Evolutionary conservation across 2,113 vertebrate species (phyloP).

Genomic region (Chaenogobius annularis): DNA sequence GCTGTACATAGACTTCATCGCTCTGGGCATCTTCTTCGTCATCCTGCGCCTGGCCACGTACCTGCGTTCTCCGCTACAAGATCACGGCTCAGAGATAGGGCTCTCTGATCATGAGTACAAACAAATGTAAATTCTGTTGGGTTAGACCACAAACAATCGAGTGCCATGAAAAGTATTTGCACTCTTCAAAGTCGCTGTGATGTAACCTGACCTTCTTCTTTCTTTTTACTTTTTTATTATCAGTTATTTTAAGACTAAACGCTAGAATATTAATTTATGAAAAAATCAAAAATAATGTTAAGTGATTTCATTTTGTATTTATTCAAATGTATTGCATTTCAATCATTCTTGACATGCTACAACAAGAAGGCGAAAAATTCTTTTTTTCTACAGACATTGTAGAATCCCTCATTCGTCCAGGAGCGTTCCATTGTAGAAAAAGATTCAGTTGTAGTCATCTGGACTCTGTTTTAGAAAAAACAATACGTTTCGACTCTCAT

Average conservation of each 20-base stretch:
- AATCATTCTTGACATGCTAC: neutral
- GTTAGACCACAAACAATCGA: neutral
- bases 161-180: neutral
- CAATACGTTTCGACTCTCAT: no score
- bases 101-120: conserved; percentile 17
- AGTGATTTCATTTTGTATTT: neutral
- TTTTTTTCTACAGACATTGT: neutral
- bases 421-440: no score
- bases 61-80: conserved; percentile 90
- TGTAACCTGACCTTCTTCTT: neutral
- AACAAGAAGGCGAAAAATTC: neutral
- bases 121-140: conserved; percentile 19
- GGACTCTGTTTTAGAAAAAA: no score
- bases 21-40: conserved; percentile 92
- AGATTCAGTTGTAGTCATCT: no score
- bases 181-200: neutral
- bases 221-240: neutral
- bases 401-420: no score
- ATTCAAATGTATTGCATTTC: neutral
- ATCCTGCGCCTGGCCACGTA: conserved; percentile 89
- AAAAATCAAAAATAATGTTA: neutral
- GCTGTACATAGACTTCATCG: conserved; percentile 92
- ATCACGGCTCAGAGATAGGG: conserved; percentile 91
- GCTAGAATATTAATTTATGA: neutral
- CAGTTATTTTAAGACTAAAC: no score